Conservation (phyloP, 2,888 invertebrate species). For the Formica aserva region DNA sequence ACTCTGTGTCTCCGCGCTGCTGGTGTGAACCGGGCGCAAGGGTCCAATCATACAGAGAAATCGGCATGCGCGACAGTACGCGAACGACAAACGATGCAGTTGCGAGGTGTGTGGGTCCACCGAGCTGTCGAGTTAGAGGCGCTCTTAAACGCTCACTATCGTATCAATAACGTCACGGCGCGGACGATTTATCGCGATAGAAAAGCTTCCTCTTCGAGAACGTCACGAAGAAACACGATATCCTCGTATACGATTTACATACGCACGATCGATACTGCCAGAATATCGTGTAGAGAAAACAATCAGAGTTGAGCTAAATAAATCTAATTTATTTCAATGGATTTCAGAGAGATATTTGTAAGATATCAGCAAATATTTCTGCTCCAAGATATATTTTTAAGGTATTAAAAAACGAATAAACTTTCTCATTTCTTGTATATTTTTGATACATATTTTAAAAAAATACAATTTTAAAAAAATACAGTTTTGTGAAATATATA, state of each 20-base stretch:
- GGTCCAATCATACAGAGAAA: conserved; percentile 71
- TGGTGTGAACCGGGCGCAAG: conserved; percentile 66
- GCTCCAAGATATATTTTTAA: not conserved
- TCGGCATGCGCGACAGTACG: conserved; percentile 61
- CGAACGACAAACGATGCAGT: conserved; percentile 33
- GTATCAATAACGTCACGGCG: conserved; percentile 58
- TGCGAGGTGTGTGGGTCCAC: conserved; percentile 45
- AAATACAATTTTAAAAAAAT: not conserved
- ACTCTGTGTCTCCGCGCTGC: conserved; percentile 59
- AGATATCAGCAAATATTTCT: not conserved
- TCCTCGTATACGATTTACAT: conserved; percentile 1
- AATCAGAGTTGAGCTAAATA: not conserved
- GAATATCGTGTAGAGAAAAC: not conserved
- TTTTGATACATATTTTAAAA: not conserved
- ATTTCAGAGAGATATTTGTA: not conserved
- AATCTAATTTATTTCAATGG: not conserved
- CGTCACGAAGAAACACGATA: conserved; percentile 1
- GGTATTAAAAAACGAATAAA: not conserved
- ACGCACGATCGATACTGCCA: not conserved
- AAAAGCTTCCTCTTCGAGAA: conserved; percentile 15
- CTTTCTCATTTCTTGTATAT: not conserved
- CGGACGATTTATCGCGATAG: conserved; percentile 56
- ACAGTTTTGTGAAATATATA: not conserved
- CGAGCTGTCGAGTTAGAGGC: conserved; percentile 38
- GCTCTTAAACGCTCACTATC: conserved; percentile 40